Base-by-base conservation (phyloP, 2,113 vertebrate species). In the Heterotis niloticus region DNA sequence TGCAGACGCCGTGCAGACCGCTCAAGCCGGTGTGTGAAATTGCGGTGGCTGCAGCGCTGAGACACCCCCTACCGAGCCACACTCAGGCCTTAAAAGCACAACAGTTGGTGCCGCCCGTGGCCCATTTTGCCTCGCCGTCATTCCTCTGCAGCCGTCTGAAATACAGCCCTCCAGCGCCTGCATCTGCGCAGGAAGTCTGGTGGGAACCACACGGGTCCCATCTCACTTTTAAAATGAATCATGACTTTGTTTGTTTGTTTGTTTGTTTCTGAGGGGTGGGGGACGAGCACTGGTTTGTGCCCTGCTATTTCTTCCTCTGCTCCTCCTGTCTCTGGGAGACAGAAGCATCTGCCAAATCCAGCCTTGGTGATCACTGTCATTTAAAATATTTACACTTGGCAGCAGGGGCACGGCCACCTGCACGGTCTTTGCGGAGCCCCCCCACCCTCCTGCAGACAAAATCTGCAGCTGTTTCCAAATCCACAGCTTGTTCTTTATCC, bases 401-500 rank as follows among this genome's bases (percentile, higher is more conserved):
- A 51, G 64, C 57, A 29, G 70, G 44, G 78, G 24, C 23, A 88
- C 85, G 81, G 82, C 62, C 86, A 83, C 82, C 81, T 81, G 82
- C 87, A 82, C 65, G 81, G 52, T 24, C 44, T 56, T 52, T 13
- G 54, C 26, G 14, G 18, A 26, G 67, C 77, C 62, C 20, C 77
- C 34, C 18, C 13, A n/a, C 65, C 82, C 81, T 76, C 77, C 82
- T 83, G 87, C 87, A 86, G 87, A 88, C 86, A 83, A 29, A 73
- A 75, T 0, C 75, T 85, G 92, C 92, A 92, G 91, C 90, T 93
- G 90, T 90, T 92, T 91, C 82, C 89, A 91, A 91, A 91, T 92
- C 64, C 51, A 52, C 44, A 12, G 64, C 54, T 12, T 54, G 44
- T 77, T 54, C 52, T 28, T n/a, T 12, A 75, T 62, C 26, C 26